Evolutionary conservation across 2,113 vertebrate species (phyloP).

Genomic region (Trogon melanurus): DNA sequence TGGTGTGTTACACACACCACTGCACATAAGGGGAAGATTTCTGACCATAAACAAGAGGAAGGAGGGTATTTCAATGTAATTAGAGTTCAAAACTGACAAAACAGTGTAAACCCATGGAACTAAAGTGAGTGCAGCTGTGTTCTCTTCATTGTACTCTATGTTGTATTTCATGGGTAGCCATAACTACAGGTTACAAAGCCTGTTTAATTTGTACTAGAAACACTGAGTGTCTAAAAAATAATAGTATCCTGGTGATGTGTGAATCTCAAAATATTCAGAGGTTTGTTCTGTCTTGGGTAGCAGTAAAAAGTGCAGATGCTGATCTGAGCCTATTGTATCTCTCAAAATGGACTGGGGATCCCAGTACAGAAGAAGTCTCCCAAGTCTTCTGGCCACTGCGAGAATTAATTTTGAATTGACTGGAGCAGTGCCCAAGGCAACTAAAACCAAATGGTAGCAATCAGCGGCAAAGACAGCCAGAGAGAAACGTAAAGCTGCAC

Average conservation of each 20-base stretch:
- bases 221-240: neutral
- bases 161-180: neutral
- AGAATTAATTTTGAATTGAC: conserved; percentile 26
- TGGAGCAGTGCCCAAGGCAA: neutral
- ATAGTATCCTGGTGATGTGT: neutral
- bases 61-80: neutral
- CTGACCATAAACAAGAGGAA: neutral
- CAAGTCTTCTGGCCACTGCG: neutral
- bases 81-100: neutral
- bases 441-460: conserved; percentile 36
- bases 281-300: neutral
- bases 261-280: neutral
- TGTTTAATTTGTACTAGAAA: neutral
- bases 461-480: neutral
- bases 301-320: neutral
- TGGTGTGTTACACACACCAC: neutral
- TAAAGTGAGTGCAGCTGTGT: neutral
- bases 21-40: neutral
- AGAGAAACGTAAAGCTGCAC: neutral
- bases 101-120: neutral
- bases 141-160: neutral
- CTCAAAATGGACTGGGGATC: neutral
- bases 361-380: neutral
- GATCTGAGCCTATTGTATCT: neutral
- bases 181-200: neutral